Evolutionary conservation across 2,888 invertebrate genomes (phyloP).

Genomic region (Caradrina clavipalpis): DNA sequence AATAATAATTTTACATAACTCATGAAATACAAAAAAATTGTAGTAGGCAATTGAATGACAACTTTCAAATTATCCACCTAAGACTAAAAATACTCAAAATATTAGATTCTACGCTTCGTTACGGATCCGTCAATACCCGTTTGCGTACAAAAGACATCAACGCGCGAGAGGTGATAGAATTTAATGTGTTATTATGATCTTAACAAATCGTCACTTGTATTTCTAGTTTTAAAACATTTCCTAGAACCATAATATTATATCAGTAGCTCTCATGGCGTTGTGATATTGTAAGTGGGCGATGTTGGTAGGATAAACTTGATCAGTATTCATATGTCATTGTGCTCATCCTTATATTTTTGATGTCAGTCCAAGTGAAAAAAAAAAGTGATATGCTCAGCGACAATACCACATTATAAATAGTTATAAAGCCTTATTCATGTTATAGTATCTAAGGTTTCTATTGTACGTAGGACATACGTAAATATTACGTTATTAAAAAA

Average conservation of each 20-base stretch:
- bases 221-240: not conserved
- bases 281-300: too few relatives aligned
- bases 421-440: not conserved
- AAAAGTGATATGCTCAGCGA: not conserved
- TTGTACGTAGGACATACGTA: not conserved
- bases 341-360: too few relatives aligned
- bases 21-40: too few relatives aligned
- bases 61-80: not conserved
- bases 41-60: too few relatives aligned
- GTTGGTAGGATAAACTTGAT: too few relatives aligned
- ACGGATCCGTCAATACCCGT: not conserved
- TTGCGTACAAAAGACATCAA: constrained; percentile 69
- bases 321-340: too few relatives aligned
- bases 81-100: not conserved
- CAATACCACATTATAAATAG: not conserved
- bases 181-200: constrained; percentile 2
- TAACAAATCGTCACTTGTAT: not conserved
- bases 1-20: not conserved
- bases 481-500: not conserved
- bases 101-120: constrained; percentile 6
- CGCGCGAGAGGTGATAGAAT: constrained; percentile 46
- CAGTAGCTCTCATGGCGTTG: not conserved
- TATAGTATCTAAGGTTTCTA: not conserved
- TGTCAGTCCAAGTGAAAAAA: too few relatives aligned
- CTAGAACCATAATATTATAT: not conserved